A percentile compares a stretch with the other conserved stretches of the same genome.
Evolutionary conservation across 2,888 invertebrate species (phyloP).

Genomic region (Limnephilus rhombicus): DNA sequence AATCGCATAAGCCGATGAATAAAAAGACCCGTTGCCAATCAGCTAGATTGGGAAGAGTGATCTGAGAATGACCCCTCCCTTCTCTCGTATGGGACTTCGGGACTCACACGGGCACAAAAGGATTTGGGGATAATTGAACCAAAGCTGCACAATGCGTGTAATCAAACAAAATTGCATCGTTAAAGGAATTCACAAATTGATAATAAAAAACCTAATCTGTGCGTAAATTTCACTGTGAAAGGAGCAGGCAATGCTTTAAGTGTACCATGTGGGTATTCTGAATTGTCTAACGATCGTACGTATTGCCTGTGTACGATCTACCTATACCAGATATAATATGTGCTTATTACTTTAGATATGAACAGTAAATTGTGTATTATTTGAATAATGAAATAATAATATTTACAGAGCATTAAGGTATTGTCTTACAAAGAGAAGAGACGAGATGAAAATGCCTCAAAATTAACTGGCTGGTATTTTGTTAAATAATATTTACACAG

Average conservation of each 20-base stretch:
- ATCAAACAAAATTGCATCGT: slow-evolving; percentile 20
- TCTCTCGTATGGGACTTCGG: slow-evolving; percentile 24
- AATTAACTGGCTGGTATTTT: not conserved
- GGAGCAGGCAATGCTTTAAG: not conserved
- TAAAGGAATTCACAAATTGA: slow-evolving; percentile 11
- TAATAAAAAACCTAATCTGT: not conserved
- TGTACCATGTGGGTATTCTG: not conserved
- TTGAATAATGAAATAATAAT: not conserved
- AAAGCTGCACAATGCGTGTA: slow-evolving; percentile 32
- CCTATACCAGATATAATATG: not conserved
- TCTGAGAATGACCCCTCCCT: slow-evolving; percentile 52
- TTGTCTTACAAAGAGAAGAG: not conserved
- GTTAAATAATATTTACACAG: not conserved
- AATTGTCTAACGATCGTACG: not conserved
- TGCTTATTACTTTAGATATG: not conserved
- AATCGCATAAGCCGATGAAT: slow-evolving; percentile 51
- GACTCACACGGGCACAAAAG: slow-evolving; percentile 31
- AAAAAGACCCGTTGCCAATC: slow-evolving; percentile 59
- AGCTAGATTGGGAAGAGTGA: slow-evolving; percentile 53
- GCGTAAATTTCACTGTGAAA: not conserved
- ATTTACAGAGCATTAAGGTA: slow-evolving; percentile 1
- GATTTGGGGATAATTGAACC: slow-evolving; percentile 56
- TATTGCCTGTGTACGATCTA: not conserved
- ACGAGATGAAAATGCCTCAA: not conserved
- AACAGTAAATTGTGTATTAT: not conserved